Base-by-base conservation (phyloP, 2,888 invertebrate genomes). In the Mechanitis messenoides region DNA sequence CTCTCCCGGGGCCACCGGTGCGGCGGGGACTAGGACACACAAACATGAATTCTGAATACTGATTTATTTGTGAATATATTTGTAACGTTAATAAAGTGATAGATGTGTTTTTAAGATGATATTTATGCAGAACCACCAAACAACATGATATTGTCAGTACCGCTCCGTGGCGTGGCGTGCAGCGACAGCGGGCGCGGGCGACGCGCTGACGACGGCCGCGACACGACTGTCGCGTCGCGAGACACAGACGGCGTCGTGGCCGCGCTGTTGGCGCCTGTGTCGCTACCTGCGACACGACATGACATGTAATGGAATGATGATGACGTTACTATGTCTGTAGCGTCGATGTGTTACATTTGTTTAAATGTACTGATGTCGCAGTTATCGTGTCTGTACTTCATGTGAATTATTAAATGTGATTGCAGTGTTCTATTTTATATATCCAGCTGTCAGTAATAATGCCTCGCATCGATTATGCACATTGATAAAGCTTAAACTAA, bases 1-100 rank as follows among this genome's bases (percentile, higher is more conserved):
- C 72, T 92, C 92, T 57, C 92, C 92, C 60, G 91, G 90, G 53
- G 83, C 80, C 20, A 74, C 63, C 2, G 86, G 79, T 62, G 87
- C 80, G 69, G 75, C 85, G 81, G 79, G 72, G 69, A 63, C 62
- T 50, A 31, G 71, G 69, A 63, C 62, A 9, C 3, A 31, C 6
- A 31, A 9, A 31, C 4, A 31, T 28, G 9, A 2, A 7, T 60
- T 12, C 12, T 20, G 20, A 20, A 20, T 20, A 20, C 20, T 20
- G 20, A 20, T 20, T 5, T 45, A n/a, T 56, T n/a, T n/a, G n/a
- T n/a, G n/a, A n/a, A 7, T 55, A 2, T 35, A 53, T 38, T 35
- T 20, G 47, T n/a, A 50, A 1, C n/a, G 28, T n/a, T 4, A 3
- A 45, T 42, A 46, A 33, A 46, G 46, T 46, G 3, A n/a, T 3